Evolutionary conservation across 2,797 vertebrate species (phyloP).

Genomic region (Lophotriccus pileatus): DNA sequence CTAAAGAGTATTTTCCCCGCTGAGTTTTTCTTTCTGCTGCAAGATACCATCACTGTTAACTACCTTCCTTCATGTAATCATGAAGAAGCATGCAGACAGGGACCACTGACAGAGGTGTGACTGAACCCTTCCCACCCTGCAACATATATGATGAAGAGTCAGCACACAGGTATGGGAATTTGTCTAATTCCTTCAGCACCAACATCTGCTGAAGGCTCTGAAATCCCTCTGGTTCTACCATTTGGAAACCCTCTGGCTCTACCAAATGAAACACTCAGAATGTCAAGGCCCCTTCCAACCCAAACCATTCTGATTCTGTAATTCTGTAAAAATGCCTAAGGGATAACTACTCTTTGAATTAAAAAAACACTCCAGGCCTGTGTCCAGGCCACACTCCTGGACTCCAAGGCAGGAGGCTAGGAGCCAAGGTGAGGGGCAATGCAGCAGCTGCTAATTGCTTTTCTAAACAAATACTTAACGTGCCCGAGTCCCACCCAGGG

Average conservation of each 20-base stretch:
- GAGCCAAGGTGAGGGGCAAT: neutral
- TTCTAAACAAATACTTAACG: neutral
- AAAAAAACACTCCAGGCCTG: neutral
- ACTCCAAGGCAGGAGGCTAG: neutral
- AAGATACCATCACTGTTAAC: neutral
- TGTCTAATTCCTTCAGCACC: neutral
- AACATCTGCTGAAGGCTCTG: neutral
- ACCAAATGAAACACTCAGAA: neutral
- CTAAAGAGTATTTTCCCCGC: neutral
- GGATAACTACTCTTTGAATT: neutral
- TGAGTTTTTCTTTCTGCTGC: neutral
- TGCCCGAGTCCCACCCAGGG: rapidly evolving
- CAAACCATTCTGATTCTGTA: neutral
- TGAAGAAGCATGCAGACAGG: neutral
- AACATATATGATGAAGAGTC: neutral
- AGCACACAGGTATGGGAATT: neutral
- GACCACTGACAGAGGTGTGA: neutral
- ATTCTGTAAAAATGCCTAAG: neutral
- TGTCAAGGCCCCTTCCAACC: neutral
- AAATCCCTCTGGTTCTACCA: neutral
- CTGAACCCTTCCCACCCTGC: neutral
- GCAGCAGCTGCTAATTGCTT: neutral
- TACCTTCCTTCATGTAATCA: neutral
- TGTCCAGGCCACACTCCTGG: neutral
- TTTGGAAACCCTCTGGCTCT: neutral